These are phyloP conservation scores for Ceratosolen fusciceps DNA, from an alignment of 1,140 invertebrate genomes.

Conservation along the genomic window DNA sequence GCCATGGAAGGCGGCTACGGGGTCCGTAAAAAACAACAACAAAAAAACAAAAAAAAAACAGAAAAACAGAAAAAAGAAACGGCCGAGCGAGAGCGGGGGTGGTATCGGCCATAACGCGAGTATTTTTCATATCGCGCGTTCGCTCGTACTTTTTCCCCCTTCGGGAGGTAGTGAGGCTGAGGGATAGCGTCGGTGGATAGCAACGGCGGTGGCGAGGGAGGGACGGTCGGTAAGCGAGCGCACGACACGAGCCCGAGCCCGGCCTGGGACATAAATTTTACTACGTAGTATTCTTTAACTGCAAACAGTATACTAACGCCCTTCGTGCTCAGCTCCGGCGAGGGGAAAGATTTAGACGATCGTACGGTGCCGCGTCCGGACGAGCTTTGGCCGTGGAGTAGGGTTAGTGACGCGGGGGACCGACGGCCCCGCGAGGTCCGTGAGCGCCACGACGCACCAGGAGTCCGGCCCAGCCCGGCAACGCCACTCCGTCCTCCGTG, in stretches of 20 bases:
- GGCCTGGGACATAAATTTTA: constrained; percentile 66
- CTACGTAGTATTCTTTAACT: constrained; percentile 71
- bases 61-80: too few relatives aligned
- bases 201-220: constrained; percentile 22
- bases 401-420: background rate
- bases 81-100: constrained; percentile 52
- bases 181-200: constrained; percentile 33
- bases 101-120: constrained; percentile 63
- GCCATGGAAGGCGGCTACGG: too few relatives aligned
- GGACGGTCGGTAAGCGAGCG: background rate
- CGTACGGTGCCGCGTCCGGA: constrained; percentile 9
- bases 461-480: background rate
- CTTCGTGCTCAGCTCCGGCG: constrained; percentile 24
- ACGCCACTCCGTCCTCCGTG: background rate
- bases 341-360: constrained; percentile 53
- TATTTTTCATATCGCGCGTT: constrained; percentile 68
- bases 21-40: too few relatives aligned
- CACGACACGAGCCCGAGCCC: constrained; percentile 18
- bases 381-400: too few relatives aligned
- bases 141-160: constrained; percentile 61
- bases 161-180: constrained; percentile 13
- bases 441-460: background rate
- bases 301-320: constrained; percentile 67
- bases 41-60: too few relatives aligned
- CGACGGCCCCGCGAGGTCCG: too few relatives aligned